Evolutionary conservation across 2,797 vertebrate genomes (phyloP).

Genomic region (Arrhamphus sclerolepis): DNA sequence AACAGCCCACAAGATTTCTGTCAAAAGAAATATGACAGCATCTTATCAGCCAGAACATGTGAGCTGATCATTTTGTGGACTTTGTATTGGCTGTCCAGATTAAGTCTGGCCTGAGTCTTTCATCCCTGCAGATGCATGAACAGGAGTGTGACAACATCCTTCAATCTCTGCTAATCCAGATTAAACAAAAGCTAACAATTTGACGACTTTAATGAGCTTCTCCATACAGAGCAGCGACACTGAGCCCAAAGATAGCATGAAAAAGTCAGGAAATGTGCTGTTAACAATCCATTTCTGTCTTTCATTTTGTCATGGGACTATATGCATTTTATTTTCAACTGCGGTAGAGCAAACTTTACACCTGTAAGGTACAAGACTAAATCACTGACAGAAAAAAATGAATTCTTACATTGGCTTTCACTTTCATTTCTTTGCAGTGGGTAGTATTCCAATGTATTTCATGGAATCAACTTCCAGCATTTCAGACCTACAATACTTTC

Average conservation of each 20-base stretch:
- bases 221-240: constrained; percentile 8
- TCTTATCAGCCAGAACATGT: constrained; percentile 31
- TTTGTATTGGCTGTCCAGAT: constrained; percentile 14
- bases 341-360: not conserved
- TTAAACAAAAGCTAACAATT: constrained; percentile 25
- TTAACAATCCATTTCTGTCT: not conserved
- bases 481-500: too few relatives aligned
- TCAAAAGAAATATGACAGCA: constrained; percentile 18
- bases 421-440: too few relatives aligned
- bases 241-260: not conserved
- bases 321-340: not conserved
- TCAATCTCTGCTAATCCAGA: constrained; percentile 26
- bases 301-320: too few relatives aligned
- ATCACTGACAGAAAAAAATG: too few relatives aligned
- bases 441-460: too few relatives aligned
- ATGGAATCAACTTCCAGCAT: too few relatives aligned
- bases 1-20: constrained; percentile 32
- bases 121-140: constrained; percentile 44
- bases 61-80: constrained; percentile 29
- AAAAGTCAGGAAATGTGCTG: not conserved
- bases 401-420: too few relatives aligned
- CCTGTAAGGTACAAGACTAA: too few relatives aligned
- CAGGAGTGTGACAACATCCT: constrained; percentile 18
- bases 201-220: constrained; percentile 38
- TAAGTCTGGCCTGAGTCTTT: constrained; percentile 14